These are phyloP conservation scores for Vidua macroura DNA, from an alignment of 2,113 vertebrate species.

Conservation along the genomic window DNA sequence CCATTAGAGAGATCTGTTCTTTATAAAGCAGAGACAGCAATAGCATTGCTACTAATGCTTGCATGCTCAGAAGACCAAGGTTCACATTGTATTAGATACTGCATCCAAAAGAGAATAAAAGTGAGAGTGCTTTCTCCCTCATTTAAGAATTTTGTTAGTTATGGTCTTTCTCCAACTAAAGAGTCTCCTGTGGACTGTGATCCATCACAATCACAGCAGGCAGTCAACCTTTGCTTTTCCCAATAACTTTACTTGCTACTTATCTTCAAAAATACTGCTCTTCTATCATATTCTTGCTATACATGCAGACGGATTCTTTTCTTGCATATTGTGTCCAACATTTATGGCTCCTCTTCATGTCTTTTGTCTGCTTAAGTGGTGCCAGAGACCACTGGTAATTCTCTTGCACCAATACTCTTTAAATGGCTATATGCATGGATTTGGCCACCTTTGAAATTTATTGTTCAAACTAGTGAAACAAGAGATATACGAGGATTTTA, in stretches of 20 bases:
- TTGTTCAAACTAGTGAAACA: not conserved
- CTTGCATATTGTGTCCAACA: not conserved
- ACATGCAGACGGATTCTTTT: not conserved
- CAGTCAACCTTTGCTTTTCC: not conserved
- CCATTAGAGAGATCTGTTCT: not conserved
- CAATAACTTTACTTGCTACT: not conserved
- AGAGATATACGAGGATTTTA: not conserved
- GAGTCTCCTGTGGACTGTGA: not conserved
- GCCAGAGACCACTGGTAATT: not conserved
- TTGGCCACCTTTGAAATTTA: not conserved
- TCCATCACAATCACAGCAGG: not conserved
- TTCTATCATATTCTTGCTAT: not conserved
- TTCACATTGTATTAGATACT: not conserved
- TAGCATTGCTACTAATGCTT: not conserved
- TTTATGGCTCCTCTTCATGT: not conserved
- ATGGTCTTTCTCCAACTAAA: not conserved
- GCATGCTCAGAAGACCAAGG: not conserved
- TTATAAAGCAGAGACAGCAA: not conserved
- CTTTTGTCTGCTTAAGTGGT: not conserved
- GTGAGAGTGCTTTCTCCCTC: not conserved
- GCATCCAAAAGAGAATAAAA: not conserved
- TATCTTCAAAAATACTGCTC: not conserved
- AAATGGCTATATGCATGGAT: not conserved
- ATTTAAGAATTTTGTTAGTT: not conserved
- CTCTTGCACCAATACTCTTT: not conserved